phyloP scores from a whole-genome alignment of 2,113 vertebrate species.

The Corythornis cristatus region DNA sequence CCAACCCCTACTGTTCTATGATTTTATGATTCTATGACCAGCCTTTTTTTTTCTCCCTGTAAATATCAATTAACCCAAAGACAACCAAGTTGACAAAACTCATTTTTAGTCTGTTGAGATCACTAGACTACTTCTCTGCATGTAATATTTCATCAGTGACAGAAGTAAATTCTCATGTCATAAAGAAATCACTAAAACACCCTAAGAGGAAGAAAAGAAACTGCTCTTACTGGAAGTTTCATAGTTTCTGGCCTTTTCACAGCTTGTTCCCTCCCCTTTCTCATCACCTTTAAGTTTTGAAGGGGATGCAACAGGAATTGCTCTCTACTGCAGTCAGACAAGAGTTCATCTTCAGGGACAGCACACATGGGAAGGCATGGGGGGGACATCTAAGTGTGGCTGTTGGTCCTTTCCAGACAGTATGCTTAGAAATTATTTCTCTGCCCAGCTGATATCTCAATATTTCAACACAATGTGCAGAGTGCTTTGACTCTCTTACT shows the following conservation, averaged over 20 bases:
- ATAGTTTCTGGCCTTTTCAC: neutral
- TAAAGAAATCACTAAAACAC: neutral
- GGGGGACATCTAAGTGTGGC: neutral
- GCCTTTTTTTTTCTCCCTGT: neutral
- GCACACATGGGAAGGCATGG: neutral
- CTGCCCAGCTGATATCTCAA: neutral
- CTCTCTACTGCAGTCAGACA: neutral
- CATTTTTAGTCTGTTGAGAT: neutral
- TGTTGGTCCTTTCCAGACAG: neutral
- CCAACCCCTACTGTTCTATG: no score
- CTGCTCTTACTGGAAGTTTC: neutral
- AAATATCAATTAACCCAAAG: neutral
- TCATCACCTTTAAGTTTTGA: neutral
- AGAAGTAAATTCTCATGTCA: neutral
- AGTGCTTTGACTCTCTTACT: neutral
- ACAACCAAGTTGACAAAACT: neutral
- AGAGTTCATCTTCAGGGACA: neutral
- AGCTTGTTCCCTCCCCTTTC: neutral
- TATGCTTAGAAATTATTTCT: neutral
- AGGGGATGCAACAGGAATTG: neutral
- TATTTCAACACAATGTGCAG: neutral
- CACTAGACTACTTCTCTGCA: neutral
- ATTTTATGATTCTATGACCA: neutral
- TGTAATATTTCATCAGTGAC: neutral
- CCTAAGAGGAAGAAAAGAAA: neutral